phyloP scores from a whole-genome alignment of 2,797 vertebrate genomes.

The Crocidura indochinensis region DNA sequence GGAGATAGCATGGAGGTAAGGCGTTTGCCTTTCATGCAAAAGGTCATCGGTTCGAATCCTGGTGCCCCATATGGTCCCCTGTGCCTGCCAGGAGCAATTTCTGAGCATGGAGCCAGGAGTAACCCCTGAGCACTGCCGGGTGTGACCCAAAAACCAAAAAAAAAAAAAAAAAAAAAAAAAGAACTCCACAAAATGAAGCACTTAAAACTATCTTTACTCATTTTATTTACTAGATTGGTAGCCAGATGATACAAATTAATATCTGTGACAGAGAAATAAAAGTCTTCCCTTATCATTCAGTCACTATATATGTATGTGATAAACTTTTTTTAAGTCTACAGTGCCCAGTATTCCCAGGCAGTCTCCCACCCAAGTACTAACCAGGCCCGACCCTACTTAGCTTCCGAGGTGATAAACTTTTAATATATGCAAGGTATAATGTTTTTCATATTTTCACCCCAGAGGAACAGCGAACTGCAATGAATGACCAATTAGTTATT shows the following conservation, averaged over 20 bases:
- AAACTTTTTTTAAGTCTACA: background rate
- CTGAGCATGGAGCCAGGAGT: too few species aligned
- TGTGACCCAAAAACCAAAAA: too few species aligned
- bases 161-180: too few species aligned
- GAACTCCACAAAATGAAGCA: background rate
- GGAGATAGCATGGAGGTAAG: too few species aligned
- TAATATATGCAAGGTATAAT: background rate
- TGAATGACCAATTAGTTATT: slow-evolving; percentile 23
- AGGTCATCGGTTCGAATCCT: too few species aligned
- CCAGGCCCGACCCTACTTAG: too few species aligned
- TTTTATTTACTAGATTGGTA: slow-evolving; percentile 26
- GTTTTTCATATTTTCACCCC: slow-evolving; percentile 1
- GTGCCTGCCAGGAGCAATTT: too few species aligned
- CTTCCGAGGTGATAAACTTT: background rate
- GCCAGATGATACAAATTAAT: background rate
- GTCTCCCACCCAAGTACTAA: too few species aligned
- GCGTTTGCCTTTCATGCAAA: too few species aligned
- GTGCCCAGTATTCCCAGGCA: too few species aligned
- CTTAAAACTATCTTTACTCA: slow-evolving; percentile 49
- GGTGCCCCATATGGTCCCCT: too few species aligned
- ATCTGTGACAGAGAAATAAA: slow-evolving; percentile 9
- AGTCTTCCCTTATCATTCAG: background rate
- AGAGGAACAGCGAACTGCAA: background rate
- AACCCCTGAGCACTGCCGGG: too few species aligned
- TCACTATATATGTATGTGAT: slow-evolving; percentile 11